Evolutionary conservation across 2,113 vertebrate genomes (phyloP), one percentile per base, ranked within the genome.

Genomic region (Pholis gunnellus): DNA sequence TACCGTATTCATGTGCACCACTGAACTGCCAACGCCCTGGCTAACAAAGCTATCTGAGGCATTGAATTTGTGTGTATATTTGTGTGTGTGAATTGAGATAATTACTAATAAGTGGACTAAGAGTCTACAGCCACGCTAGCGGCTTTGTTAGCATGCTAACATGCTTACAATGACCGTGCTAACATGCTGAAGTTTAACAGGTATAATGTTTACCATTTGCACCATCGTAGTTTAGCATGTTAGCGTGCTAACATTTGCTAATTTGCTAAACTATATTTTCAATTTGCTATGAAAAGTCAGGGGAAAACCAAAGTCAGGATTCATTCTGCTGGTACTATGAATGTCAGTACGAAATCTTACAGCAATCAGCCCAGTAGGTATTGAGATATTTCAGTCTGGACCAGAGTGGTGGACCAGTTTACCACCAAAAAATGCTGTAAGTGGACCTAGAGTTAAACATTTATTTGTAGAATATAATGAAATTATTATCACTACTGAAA

Each of bases 41-140:
- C 34, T 63, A 46, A 54, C 34, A 68, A 46, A 85, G 36, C n/a
- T 73, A 42, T 72, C 74, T 66, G 36, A 74, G 52, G 63, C 70
- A 38, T 64, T 25, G 14, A 17, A 15, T 61, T 60, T 38, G 36
- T 22, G 29, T 70, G 15, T 31, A 46, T 34, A 34, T 34, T 34
- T 34, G 44, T 61, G 66, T 81, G 40, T 61, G 17, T 40, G 13
- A 68, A 69, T 8, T 34, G 18, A 81, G 22, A 52, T 6, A 15
- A 25, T 52, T 22, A 22, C 9, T 78, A 44, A 52, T 54, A 36
- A 46, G 60, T 46, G 31, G 54, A 72, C 9, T 11, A 17, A 48
- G 14, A 22, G 40, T 60, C 40, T 11, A 7, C 6, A 44, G 63
- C 2, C 11, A 44, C n/a, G 38, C 2, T 36, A 38, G 13, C 5